Conservation (phyloP, 2,113 vertebrate species). For the Ascaphus truei region DNA sequence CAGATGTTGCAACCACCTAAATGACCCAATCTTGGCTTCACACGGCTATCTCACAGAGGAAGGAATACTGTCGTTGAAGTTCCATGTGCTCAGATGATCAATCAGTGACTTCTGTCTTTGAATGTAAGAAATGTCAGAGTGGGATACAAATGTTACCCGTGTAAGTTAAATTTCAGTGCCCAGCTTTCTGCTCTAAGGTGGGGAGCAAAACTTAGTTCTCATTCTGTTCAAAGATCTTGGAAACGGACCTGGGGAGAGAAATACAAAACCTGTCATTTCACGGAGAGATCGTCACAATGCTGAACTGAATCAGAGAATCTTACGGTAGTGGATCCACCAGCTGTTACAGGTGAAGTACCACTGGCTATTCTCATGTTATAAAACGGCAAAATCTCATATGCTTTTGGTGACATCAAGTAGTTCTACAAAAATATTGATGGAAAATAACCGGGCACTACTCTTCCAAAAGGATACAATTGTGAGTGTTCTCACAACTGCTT, state of each 20-base stretch:
- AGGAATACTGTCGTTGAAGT: background rate
- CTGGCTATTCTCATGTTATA: too few species aligned
- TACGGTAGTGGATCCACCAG: too few species aligned
- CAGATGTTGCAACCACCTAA: background rate
- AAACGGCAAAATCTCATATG: too few species aligned
- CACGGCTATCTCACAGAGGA: background rate
- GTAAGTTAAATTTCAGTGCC: background rate
- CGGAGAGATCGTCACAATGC: too few species aligned
- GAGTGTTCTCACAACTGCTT: too few species aligned
- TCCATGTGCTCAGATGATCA: background rate
- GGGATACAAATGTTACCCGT: background rate
- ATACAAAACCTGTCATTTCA: background rate
- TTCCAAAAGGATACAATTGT: too few species aligned
- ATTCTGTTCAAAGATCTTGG: constrained; percentile 65
- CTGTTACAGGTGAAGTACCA: too few species aligned
- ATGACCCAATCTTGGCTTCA: background rate
- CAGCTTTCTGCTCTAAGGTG: background rate
- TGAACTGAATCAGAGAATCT: too few species aligned
- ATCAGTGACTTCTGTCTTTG: background rate
- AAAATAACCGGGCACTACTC: too few species aligned
- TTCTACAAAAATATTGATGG: too few species aligned
- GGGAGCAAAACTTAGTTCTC: constrained; percentile 46
- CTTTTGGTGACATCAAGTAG: too few species aligned
- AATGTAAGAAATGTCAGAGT: background rate
- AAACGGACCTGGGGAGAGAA: constrained; percentile 58